A percentile compares a stretch with the other conserved stretches of the same genome.
Evolutionary conservation across 1,140 invertebrate genomes (phyloP).

Genomic region (Habropoda laboriosa): DNA sequence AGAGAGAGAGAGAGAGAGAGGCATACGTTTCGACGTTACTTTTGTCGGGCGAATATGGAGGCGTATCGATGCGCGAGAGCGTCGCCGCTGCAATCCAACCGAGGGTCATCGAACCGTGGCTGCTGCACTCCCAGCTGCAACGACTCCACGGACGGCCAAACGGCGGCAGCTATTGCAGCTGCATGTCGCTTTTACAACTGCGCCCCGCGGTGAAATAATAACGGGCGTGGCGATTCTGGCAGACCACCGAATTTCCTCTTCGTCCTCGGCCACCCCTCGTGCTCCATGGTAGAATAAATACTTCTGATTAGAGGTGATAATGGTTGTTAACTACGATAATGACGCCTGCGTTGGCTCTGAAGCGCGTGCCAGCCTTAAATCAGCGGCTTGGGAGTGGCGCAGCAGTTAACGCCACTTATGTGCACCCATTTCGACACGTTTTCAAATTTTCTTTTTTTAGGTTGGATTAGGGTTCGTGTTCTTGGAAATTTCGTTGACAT

Average conservation of each 20-base stretch:
- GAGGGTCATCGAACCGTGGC: conserved; percentile 53
- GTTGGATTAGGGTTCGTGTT: no score
- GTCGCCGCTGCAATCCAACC: conserved; percentile 45
- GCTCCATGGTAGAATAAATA: conserved; percentile 17
- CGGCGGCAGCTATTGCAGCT: conserved; percentile 43
- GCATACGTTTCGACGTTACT: conserved; percentile 47
- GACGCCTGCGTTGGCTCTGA: conserved; percentile 3
- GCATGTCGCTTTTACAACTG: conserved; percentile 52
- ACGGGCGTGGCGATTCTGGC: conserved; percentile 43
- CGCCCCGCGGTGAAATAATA: conserved; percentile 39
- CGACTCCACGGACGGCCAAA: conserved; percentile 41
- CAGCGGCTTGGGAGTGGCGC: conserved; percentile 7
- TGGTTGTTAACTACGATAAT: conserved; percentile 33
- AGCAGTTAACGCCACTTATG: not conserved
- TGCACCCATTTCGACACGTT: no score
- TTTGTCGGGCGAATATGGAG: conserved; percentile 48
- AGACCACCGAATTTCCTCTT: conserved; percentile 7
- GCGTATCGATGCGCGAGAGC: conserved; percentile 50
- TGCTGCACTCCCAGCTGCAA: conserved; percentile 39
- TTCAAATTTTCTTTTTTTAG: no score
- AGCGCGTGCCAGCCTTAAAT: conserved; percentile 17
- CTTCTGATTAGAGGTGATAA: conserved; percentile 44
- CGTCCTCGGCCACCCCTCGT: not conserved
- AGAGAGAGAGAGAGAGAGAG: no score
- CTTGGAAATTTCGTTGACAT: no score